Conservation (phyloP, 2,113 vertebrate species). For the Calyptommatus sinebrachiatus region DNA sequence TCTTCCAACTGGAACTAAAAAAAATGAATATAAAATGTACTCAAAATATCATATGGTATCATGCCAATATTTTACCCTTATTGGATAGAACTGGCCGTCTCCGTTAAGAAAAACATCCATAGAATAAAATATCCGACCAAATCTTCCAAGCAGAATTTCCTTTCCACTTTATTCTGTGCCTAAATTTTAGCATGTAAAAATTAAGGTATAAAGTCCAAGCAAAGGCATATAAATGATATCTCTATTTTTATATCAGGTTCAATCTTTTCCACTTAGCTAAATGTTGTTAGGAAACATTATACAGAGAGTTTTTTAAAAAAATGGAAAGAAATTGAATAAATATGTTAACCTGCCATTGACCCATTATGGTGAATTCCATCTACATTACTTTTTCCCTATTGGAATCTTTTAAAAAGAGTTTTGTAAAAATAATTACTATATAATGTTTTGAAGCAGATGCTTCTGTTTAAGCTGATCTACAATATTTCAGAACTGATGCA, state of each 20-base stretch:
- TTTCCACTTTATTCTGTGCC: constrained; percentile 36
- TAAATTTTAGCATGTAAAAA: constrained; percentile 30
- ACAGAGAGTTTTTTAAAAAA: constrained; percentile 21
- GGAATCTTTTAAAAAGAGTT: constrained; percentile 42
- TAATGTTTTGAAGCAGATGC: constrained; percentile 60
- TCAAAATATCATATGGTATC: too few species aligned
- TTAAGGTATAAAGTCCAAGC: constrained; percentile 44
- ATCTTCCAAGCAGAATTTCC: too few species aligned
- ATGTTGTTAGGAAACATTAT: constrained; percentile 20
- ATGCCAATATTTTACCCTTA: too few species aligned
- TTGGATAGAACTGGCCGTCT: too few species aligned
- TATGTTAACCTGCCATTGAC: constrained; percentile 13
- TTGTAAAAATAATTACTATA: constrained; percentile 1
- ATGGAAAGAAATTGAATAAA: constrained; percentile 32
- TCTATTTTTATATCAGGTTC: background rate
- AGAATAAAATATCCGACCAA: too few species aligned
- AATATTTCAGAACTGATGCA: constrained; percentile 52
- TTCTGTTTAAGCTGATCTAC: constrained; percentile 62
- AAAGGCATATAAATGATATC: constrained; percentile 23
- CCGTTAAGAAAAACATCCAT: too few species aligned
- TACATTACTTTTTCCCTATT: constrained; percentile 51
- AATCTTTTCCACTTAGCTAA: background rate
- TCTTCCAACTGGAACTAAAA: too few species aligned
- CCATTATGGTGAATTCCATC: constrained; percentile 55
- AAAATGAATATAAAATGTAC: too few species aligned